These are phyloP conservation scores for Ciconia stormi DNA, from an alignment of 2,113 vertebrate species.

Conservation along the genomic window DNA sequence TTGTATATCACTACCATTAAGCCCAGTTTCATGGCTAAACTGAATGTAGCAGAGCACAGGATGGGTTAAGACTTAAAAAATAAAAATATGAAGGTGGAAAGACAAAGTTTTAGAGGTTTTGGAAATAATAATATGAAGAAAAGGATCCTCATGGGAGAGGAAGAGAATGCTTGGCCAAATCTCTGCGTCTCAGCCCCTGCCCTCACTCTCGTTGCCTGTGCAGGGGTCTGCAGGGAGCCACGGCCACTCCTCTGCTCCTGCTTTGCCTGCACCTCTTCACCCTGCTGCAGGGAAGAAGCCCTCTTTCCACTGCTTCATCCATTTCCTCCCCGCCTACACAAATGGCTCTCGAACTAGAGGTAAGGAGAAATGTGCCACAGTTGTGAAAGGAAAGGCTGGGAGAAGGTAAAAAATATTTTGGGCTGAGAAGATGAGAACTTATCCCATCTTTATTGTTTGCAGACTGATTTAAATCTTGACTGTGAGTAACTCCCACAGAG, in stretches of 20 bases:
- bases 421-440: not conserved
- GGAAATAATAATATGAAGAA: not conserved
- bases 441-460: not conserved
- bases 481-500: not conserved
- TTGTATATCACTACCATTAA: not conserved
- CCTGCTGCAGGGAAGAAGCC: accelerated
- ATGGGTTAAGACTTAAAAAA: not conserved
- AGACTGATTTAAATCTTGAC: not conserved
- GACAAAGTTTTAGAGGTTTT: not conserved
- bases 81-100: not conserved
- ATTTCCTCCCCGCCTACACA: not conserved
- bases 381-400: not conserved
- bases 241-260: not conserved
- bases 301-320: not conserved
- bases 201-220: not conserved
- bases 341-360: not conserved
- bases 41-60: not conserved
- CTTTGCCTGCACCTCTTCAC: not conserved
- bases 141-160: not conserved
- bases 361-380: not conserved
- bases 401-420: not conserved
- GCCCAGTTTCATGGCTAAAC: not conserved
- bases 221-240: not conserved
- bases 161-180: not conserved
- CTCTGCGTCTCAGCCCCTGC: not conserved